A percentile compares a stretch with the other conserved stretches of the same genome.
These are phyloP conservation scores for Xanthia togata DNA, from an alignment of 2,888 invertebrate species.

Conservation along the genomic window DNA sequence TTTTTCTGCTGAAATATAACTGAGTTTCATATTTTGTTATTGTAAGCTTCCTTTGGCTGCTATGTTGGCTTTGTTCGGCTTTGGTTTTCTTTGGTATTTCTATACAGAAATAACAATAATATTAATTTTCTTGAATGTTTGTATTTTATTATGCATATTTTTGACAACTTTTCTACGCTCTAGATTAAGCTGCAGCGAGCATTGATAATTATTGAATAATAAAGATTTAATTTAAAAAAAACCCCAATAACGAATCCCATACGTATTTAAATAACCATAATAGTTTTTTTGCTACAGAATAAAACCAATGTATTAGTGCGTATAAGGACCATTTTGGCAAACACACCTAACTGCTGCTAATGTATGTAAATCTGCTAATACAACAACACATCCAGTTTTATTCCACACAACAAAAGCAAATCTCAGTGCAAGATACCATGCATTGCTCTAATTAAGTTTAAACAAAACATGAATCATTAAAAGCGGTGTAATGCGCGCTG, in stretches of 20 bases:
- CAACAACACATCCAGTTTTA: slow-evolving; percentile 33
- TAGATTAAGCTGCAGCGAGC: not conserved
- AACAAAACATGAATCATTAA: slow-evolving; percentile 73
- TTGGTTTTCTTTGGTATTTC: too few relatives aligned
- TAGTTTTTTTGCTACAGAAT: not conserved
- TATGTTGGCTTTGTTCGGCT: not conserved
- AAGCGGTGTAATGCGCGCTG: slow-evolving; percentile 63
- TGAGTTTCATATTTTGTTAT: not conserved
- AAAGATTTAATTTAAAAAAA: too few relatives aligned
- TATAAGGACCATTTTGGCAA: slow-evolving; percentile 9
- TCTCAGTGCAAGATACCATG: slow-evolving; percentile 60
- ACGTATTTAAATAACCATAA: too few relatives aligned
- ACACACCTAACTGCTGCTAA: not conserved
- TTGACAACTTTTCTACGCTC: not conserved
- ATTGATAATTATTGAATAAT: not conserved
- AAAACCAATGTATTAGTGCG: too few relatives aligned
- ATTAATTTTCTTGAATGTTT: too few relatives aligned
- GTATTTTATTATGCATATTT: not conserved
- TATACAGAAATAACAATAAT: too few relatives aligned
- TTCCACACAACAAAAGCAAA: slow-evolving; percentile 51
- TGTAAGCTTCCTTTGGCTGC: too few relatives aligned
- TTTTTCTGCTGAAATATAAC: not conserved
- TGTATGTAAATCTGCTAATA: not conserved
- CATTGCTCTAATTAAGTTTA: slow-evolving; percentile 69
- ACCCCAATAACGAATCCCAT: not conserved